Base-by-base conservation (phyloP, 1,140 invertebrate species). In the Drosophila mauritiana region DNA sequence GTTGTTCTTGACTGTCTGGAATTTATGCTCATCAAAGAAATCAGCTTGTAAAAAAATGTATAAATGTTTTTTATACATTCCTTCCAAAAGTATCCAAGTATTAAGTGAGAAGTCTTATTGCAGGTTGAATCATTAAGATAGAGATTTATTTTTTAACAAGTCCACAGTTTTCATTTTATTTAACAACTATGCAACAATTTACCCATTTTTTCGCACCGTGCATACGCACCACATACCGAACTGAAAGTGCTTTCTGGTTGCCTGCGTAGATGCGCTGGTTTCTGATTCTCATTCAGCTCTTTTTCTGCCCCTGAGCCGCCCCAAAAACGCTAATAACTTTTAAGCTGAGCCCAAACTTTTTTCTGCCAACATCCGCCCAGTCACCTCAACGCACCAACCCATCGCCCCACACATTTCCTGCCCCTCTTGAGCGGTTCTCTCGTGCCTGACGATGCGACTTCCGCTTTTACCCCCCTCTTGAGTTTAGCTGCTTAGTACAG, bases 241-340 rank as follows among this genome's bases (percentile, higher is more conserved):
- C 43, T 27, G 20, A 48, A 42, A 70, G 67, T 70, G 51, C 42
- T 70, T 70, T 57, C 34, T 69, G 68, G 67, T 70, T 70, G 64
- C 67, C 43, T 70, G 58, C 46, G 45, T 67, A 63, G 46, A 46
- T 59, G 42, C 43, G 42, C 37, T 22, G 37, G 73, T 46, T 51
- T 64, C 40, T 62, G 73, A 42, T 80, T 45, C 77, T 53, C 37
- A 56, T 73, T 36, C 15, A 34, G 22, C 34, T 40, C 15, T 43
- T n/a, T 25, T 49, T 20, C 57, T 34, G 52, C 42, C 22, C 34
- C 27, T 40, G 37, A 22, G 15, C 27, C 46, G 43, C 25, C 49
- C 53, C 53, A 46, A 80, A 84, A 85, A 80, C 80, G 84, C 84
- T 89, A 89, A 89, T 89, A 89, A 89, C 84, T 89, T 89, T 89